A percentile compares a stretch with the other conserved stretches of the same genome.
Evolutionary conservation across 2,888 invertebrate genomes (phyloP).

Genomic region (Dendrolimus pini): DNA sequence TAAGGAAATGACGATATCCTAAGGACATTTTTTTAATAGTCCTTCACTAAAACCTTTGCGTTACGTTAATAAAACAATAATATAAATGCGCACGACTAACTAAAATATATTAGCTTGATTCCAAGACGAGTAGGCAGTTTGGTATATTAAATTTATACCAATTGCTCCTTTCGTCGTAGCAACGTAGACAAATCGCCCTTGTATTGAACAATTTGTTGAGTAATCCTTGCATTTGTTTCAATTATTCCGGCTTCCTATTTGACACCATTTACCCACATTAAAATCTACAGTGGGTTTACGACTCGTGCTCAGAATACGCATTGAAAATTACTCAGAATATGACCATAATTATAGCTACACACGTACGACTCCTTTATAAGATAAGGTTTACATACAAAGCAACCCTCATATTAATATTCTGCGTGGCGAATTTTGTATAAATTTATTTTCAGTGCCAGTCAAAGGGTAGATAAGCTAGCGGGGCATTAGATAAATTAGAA

Average conservation of each 20-base stretch:
- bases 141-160: slow-evolving; percentile 30
- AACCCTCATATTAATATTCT: slow-evolving; percentile 35
- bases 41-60: no score
- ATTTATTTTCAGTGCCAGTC: slow-evolving; percentile 12
- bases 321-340: slow-evolving; percentile 27
- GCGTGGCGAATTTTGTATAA: slow-evolving; percentile 28
- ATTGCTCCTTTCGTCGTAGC: slow-evolving; percentile 46
- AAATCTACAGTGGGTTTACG: slow-evolving; percentile 38
- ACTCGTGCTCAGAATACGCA: slow-evolving; percentile 55
- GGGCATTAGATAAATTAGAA: slow-evolving; percentile 20
- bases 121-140: no score
- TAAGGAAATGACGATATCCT: no score
- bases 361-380: slow-evolving; percentile 31
- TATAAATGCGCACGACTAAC: no score
- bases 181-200: slow-evolving; percentile 72
- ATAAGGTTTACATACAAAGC: slow-evolving; percentile 28
- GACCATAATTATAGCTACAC: slow-evolving; percentile 37
- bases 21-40: no score
- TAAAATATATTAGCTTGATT: no score
- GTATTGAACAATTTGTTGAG: slow-evolving; percentile 74
- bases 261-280: slow-evolving; percentile 50
- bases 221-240: slow-evolving; percentile 74
- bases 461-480: slow-evolving; percentile 5
- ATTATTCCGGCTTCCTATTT: slow-evolving; percentile 66
- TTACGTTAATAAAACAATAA: no score